Evolutionary conservation across 2,113 vertebrate species (phyloP), one percentile per base, ranked within the genome.

Genomic region (Chaenogobius annularis): DNA sequence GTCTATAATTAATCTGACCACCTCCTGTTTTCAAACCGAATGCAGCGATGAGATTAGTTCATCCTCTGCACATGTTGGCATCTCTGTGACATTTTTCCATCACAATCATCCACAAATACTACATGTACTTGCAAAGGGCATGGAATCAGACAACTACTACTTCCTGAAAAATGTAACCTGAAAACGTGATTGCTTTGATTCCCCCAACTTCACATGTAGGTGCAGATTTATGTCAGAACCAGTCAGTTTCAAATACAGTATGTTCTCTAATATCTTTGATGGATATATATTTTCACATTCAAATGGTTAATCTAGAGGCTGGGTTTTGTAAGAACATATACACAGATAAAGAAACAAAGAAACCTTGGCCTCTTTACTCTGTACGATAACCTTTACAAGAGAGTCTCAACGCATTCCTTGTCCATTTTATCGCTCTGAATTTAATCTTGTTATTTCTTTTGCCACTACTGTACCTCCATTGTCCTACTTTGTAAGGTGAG

Each of bases 401-500:
- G 63, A 80, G 81, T 69, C 78, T 68, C 74, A 77, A 67, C 62
- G 77, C 63, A 78, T 63, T 73, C 63, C 74, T 79, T 70, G 70
- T 80, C 19, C 71, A 37, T 67, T 50, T 70, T 83, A 88, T 88
- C 84, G 65, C 78, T 82, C 85, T 76, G 55, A 77, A 73, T 80
- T 79, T 87, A 79, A 83, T 86, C 83, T 87, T 86, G 83, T 91
- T 89, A 82, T 91, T 66, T 85, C 84, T 87, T 82, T 64, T 72
- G 54, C 73, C 35, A 44, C 79, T 77, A 76, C 75, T 77, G 75
- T 76, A 78, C 47, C 68, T 48, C 77, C 71, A 90, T 92, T 93
- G 91, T 93, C 73, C 75, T 40, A 9, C 55, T 52, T 46, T 77
- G 48, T 12, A 55, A 58, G 55, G 78, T 82, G 70, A 54, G 75